phyloP scores from a whole-genome alignment of 53 echinoderm and acorn worm species.

The Antedon mediterranea region DNA sequence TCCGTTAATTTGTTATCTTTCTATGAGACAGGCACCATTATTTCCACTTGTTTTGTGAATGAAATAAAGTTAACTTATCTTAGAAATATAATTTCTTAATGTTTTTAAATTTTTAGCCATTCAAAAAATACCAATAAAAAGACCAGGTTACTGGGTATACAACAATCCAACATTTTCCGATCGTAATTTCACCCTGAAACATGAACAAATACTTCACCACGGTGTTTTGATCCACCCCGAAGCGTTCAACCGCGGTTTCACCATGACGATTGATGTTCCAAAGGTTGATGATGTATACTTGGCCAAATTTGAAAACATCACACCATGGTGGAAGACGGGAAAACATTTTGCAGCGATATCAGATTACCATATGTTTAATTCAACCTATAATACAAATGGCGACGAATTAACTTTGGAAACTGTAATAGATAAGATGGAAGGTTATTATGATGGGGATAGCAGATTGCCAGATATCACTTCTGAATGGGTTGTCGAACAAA shows the following conservation, averaged over 20 bases:
- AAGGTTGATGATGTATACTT: constrained; percentile 8
- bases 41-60: too few species aligned
- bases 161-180: constrained; percentile 40
- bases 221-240: constrained; percentile 20
- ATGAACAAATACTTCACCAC: constrained; percentile 36
- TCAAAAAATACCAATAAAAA: constrained; percentile 30
- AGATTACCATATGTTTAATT: constrained; percentile 28
- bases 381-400: constrained; percentile 23
- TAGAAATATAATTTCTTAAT: background rate
- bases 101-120: constrained; percentile 38
- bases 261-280: constrained; percentile 17
- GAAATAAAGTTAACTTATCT: too few species aligned
- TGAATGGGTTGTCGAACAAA: constrained; percentile 1
- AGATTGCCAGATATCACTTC: background rate
- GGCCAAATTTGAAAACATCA: constrained; percentile 37
- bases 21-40: too few species aligned
- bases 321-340: constrained; percentile 17
- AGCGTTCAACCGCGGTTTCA: constrained; percentile 33
- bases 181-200: constrained; percentile 23
- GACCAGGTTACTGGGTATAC: constrained; percentile 8
- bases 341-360: constrained; percentile 24
- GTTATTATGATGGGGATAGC: background rate
- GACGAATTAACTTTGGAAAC: constrained; percentile 10
- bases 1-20: too few species aligned
- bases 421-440: background rate